Conservation (phyloP, 37 sponge, comb jelly and placozoan species). For the Theonella swinhoei region DNA sequence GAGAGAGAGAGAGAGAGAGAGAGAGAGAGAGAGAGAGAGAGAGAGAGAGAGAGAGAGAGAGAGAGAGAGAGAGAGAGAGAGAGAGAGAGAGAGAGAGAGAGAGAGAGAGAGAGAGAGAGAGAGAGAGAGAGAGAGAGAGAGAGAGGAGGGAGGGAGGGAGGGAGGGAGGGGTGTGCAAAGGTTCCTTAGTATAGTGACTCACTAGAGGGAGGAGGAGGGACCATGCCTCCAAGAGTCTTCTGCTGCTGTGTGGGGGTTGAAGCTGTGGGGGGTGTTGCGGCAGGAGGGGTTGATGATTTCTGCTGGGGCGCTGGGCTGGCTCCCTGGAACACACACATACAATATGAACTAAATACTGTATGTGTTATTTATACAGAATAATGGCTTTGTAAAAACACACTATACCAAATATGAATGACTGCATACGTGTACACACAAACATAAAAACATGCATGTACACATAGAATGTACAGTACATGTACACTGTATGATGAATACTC, state of each 20-base stretch:
- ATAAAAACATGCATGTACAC: no score
- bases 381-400: no score
- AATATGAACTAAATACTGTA: background rate
- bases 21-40: background rate
- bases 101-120: background rate
- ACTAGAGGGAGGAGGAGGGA: conserved; percentile 43
- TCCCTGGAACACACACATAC: conserved; percentile 3
- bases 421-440: no score
- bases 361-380: background rate
- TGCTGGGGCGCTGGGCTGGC: conserved; percentile 30
- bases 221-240: conserved; percentile 12
- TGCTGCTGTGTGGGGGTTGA: background rate
- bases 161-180: background rate
- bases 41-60: background rate
- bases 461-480: no score
- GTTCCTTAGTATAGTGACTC: background rate
- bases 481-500: no score
- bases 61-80: background rate
- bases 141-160: background rate
- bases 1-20: background rate
- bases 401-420: no score
- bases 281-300: conserved; percentile 1
- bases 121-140: background rate
- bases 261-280: conserved; percentile 7
- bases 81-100: background rate